Evolutionary conservation across 2,888 invertebrate genomes (phyloP), one percentile per base, ranked within the genome.

Genomic region (Pterostichus niger): DNA sequence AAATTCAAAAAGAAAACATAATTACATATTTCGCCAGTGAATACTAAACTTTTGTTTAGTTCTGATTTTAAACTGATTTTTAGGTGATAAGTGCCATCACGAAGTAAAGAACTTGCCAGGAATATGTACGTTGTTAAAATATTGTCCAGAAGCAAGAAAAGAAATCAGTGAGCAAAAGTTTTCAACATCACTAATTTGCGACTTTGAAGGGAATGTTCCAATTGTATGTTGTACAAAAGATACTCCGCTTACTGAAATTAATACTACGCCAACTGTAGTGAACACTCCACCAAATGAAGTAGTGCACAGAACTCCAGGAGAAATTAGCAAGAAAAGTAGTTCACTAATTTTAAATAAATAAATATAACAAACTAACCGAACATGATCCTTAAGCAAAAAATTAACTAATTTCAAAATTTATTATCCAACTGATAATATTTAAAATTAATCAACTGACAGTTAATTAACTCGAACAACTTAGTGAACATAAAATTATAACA

Each of bases 321-420:
- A 49, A 5, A 80, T 59, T 24, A 71, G 49, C 15, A 80, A 31
- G 73, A n/a, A 79, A 83, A 83, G 83, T 80, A 83, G 73, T 46
- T 35, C 11, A 52, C 61, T 10, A 73, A 17, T 40, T 7, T 40
- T 40, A 40, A 7, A 40, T 40, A 24, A 24, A 24, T 24, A 24
- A 24, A 24, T 2, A 24, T 24, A 24, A 24, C 2, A 24, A 24
- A 2, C 3, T 3, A 3, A 24, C 24, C 3, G 24, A 24, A 24
- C 1, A 24, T 24, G 24, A 24, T 24, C 24, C 24, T 3, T 3
- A 3, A 24, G 24, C 24, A 24, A 24, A 24, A 24, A 24, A 24
- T 24, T 2, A 24, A 24, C 24, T 24, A n/a, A n/a, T n/a, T n/a
- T n/a, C n/a, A n/a, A n/a, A n/a, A n/a, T n/a, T n/a, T n/a, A n/a